phyloP scores from a whole-genome alignment of 64 coral and sea anemone genomes.

The Acropora yongei region DNA sequence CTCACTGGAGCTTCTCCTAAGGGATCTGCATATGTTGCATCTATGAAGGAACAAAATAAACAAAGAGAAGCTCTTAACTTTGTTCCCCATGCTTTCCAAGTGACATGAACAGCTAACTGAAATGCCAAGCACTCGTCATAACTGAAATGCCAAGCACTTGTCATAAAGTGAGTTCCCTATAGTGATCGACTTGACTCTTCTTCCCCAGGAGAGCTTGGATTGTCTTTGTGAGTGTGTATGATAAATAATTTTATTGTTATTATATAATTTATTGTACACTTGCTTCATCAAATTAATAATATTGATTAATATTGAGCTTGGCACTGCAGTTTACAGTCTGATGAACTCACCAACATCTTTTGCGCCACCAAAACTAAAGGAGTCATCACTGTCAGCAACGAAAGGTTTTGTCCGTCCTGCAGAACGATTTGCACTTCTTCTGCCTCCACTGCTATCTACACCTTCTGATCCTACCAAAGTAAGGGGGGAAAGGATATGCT shows the following conservation, averaged over 20 bases:
- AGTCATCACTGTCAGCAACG: conserved; percentile 68
- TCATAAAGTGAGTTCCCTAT: too few relatives aligned
- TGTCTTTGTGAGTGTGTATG: too few relatives aligned
- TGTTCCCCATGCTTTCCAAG: too few relatives aligned
- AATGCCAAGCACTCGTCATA: too few relatives aligned
- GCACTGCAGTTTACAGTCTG: too few relatives aligned
- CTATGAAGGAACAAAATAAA: conserved; percentile 1
- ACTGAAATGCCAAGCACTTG: too few relatives aligned
- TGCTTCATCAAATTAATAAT: background rate
- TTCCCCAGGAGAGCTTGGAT: too few relatives aligned
- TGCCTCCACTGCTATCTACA: conserved; percentile 75
- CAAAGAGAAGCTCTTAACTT: too few relatives aligned
- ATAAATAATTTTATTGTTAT: too few relatives aligned
- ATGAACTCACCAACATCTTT: conserved; percentile 91
- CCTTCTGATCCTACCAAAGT: conserved; percentile 68
- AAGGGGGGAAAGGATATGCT: too few relatives aligned
- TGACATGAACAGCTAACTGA: background rate
- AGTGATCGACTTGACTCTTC: too few relatives aligned
- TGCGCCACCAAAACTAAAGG: conserved; percentile 46
- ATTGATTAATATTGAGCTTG: background rate
- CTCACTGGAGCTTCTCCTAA: conserved; percentile 94
- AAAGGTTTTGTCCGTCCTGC: conserved; percentile 46
- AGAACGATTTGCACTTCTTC: conserved; percentile 49
- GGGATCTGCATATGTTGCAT: conserved; percentile 95
- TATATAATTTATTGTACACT: background rate